Conservation (phyloP, 2,888 invertebrate genomes). For the Drosophila kanekoi region DNA sequence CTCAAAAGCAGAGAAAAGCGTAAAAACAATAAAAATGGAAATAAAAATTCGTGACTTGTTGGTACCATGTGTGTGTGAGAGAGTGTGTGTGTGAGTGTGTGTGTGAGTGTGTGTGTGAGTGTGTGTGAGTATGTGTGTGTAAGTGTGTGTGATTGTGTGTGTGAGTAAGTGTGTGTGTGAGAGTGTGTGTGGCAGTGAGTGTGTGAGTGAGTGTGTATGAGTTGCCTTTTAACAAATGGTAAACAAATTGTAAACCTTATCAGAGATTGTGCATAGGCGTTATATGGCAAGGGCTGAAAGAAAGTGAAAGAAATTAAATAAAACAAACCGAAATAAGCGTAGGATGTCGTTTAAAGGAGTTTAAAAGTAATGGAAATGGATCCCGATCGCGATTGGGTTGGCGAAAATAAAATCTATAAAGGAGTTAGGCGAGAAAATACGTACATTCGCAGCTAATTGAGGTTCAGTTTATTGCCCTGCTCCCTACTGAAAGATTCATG, state of each 20-base stretch:
- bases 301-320: slow-evolving; percentile 1
- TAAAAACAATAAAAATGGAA: slow-evolving; percentile 35
- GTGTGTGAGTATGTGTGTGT: too few species aligned
- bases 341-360: neutral
- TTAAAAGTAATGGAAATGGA: neutral
- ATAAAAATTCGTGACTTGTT: slow-evolving; percentile 26
- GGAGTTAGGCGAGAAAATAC: too few species aligned
- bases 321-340: neutral
- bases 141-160: too few species aligned
- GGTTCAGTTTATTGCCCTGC: too few species aligned
- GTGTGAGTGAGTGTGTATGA: slow-evolving; percentile 16
- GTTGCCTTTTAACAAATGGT: slow-evolving; percentile 51
- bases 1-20: slow-evolving; percentile 24
- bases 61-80: slow-evolving; percentile 1
- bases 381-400: too few species aligned
- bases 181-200: slow-evolving; percentile 4
- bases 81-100: slow-evolving; percentile 10
- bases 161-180: slow-evolving; percentile 11
- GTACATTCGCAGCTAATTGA: too few species aligned
- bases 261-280: slow-evolving; percentile 38
- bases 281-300: neutral
- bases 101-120: neutral
- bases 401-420: too few species aligned
- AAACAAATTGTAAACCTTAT: slow-evolving; percentile 71
- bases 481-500: too few species aligned